Base-by-base conservation (phyloP, 2,113 vertebrate species). In the Scomber japonicus region DNA sequence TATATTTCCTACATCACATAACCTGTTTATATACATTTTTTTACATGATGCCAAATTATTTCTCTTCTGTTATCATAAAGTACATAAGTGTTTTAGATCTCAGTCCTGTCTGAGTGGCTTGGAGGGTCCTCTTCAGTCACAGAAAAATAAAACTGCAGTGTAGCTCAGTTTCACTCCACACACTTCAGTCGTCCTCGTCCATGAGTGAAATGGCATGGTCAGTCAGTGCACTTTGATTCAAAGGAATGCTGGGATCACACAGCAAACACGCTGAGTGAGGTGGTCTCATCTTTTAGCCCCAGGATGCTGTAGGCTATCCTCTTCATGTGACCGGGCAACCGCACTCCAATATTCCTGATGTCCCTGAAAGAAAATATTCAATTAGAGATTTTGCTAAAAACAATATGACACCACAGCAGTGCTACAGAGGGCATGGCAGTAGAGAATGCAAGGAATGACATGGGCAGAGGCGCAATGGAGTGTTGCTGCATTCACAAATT, bases 261-360 rank as follows among this genome's bases (percentile, higher is more conserved):
- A 17, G 94, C 82, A 60, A 95, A 97, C 62, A 96, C 93, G 30
- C 96, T 97, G 82, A 97, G 93, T 0, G 95, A 88, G 67, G 92
- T 95, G 11, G 92, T 94, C 78, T 97, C 96, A 56, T 98, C 97
- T 93, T 97, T 97, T 83, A 99, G 93, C 12, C 97, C 96, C 90
- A 99, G 89, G 84, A 99, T 96, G 94, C 98, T 99, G 93, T 97
- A 98, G 68, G 95, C 95, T 0, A 99, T 96, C 80, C 97, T 96
- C 77, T 99, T 99, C 95, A 98, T 97, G 94, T 99, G 98, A 12
- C 98, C 97, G 0, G 97, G 97, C 74, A 98, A 85, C 5, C 96
- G 96, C 51, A 99, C 97, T 0, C 98, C 98, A 0, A 98, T 95
- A 21, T 95, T 97, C 91, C 93, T 95, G 90, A 99, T 95, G 87